phyloP scores from a whole-genome alignment of 1,140 invertebrate species.

The Vollenhovia emeryi region DNA sequence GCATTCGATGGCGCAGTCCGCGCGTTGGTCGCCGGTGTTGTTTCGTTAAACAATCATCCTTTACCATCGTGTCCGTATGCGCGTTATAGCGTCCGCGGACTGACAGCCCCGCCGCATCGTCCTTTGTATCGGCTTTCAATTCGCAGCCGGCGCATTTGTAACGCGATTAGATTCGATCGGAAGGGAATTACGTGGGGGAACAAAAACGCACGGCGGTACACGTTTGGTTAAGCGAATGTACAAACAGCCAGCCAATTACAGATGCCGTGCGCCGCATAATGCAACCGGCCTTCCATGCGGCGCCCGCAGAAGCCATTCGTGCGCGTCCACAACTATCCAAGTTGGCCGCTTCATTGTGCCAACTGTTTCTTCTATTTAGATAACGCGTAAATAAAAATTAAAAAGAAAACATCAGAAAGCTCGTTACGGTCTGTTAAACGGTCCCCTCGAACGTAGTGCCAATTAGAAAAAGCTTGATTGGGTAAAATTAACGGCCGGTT shows the following conservation, averaged over 20 bases:
- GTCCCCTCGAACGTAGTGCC: neutral
- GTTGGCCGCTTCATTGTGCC: slow-evolving; percentile 21
- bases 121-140: slow-evolving; percentile 9
- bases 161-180: slow-evolving; percentile 24
- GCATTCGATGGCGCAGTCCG: neutral
- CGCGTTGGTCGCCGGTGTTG: neutral
- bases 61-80: neutral
- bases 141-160: neutral
- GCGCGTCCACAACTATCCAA: slow-evolving; percentile 12
- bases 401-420: neutral
- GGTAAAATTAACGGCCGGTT: neutral
- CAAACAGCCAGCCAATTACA: slow-evolving; percentile 4
- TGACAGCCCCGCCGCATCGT: neutral
- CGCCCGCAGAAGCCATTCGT: slow-evolving; percentile 26
- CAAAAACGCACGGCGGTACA: neutral
- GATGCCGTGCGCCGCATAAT: slow-evolving; percentile 10
- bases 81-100: neutral
- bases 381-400: neutral
- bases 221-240: neutral
- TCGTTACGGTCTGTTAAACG: neutral
- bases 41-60: slow-evolving; percentile 4
- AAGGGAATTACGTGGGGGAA: slow-evolving; percentile 6
- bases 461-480: neutral
- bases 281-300: neutral
- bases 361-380: neutral